A percentile compares a stretch with the other conserved stretches of the same genome.
These are phyloP conservation scores for Myotis pilosus DNA, from an alignment of 2,797 vertebrate genomes.

Conservation along the genomic window DNA sequence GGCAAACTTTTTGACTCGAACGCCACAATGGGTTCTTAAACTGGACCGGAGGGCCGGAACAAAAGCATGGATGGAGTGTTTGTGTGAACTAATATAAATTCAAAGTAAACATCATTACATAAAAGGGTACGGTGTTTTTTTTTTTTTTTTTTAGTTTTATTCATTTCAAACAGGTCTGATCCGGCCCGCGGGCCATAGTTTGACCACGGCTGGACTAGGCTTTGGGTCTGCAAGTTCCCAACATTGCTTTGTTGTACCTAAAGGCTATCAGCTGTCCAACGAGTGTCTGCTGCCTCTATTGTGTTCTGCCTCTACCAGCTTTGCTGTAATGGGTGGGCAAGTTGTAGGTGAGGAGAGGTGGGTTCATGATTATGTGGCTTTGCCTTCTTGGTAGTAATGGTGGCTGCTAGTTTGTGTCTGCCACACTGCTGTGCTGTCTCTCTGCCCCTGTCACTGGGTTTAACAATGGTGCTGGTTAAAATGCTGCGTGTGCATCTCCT, in stretches of 20 bases:
- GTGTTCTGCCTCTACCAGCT: background rate
- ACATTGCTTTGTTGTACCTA: background rate
- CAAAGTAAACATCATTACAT: too few species aligned
- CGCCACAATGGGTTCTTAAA: too few species aligned
- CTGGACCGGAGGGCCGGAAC: too few species aligned
- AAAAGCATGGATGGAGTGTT: too few species aligned
- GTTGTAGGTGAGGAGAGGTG: background rate
- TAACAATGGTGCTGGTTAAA: background rate
- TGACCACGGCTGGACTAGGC: background rate
- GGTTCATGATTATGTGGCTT: background rate
- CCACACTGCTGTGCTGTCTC: background rate
- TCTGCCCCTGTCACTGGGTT: background rate
- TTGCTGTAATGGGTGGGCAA: background rate
- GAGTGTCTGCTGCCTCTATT: background rate
- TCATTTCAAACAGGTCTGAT: too few species aligned
- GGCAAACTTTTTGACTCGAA: too few species aligned
- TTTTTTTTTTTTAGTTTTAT: too few species aligned
- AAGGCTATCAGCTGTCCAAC: background rate
- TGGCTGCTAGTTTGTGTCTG: background rate
- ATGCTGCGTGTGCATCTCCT: background rate
- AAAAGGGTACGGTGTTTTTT: too few species aligned
- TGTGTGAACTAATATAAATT: too few species aligned
- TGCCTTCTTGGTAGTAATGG: background rate
- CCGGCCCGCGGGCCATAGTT: too few species aligned
- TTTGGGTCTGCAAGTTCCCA: background rate